Conservation (phyloP, 2,888 invertebrate genomes). For the Parnassius glacialis region DNA sequence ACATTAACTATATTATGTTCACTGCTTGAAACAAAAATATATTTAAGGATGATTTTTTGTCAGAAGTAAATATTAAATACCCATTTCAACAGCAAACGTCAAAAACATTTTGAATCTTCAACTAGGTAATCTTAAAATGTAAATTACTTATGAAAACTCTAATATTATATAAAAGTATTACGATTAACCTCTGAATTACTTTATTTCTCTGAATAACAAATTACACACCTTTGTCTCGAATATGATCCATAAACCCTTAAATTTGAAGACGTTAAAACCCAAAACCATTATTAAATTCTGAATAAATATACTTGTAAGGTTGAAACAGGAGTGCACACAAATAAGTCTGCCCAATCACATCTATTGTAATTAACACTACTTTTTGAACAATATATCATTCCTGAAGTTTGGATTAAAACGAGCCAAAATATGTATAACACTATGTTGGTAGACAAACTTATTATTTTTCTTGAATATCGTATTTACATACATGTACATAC, state of each 20-base stretch:
- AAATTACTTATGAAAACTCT: neutral
- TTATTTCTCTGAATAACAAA: too few relatives aligned
- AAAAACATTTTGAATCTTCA: neutral
- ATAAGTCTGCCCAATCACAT: constrained; percentile 13
- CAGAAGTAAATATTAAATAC: constrained; percentile 5
- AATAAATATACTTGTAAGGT: neutral
- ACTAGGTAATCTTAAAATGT: neutral
- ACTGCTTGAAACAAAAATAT: too few relatives aligned
- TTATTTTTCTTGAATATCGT: neutral
- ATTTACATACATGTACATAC: too few relatives aligned
- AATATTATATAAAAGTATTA: neutral
- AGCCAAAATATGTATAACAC: neutral
- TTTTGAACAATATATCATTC: neutral
- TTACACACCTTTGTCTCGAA: too few relatives aligned
- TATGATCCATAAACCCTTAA: too few relatives aligned
- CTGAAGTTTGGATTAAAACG: neutral
- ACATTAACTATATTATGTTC: too few relatives aligned
- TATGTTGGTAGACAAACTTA: constrained; percentile 14
- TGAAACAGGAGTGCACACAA: constrained; percentile 1
- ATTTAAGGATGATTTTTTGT: neutral
- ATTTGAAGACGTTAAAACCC: too few relatives aligned
- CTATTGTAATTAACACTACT: constrained; percentile 7
- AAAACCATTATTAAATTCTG: too few relatives aligned
- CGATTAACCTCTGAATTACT: neutral
- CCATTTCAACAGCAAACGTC: constrained; percentile 11